Base-by-base conservation (phyloP, 2,113 vertebrate species). In the Mystacornis crossleyi region DNA sequence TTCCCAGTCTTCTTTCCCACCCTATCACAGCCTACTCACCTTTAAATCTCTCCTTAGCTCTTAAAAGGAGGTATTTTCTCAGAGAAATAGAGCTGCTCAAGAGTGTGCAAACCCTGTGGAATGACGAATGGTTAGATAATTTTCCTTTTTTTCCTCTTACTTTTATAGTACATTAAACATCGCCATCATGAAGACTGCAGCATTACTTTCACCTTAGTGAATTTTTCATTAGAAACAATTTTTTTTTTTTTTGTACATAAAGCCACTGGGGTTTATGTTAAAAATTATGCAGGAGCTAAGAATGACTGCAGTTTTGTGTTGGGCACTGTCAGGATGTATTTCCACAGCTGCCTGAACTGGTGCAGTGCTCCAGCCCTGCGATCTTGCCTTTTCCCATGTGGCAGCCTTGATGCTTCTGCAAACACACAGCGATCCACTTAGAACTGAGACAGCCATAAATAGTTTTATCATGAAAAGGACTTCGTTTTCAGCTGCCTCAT, bases 321-420 rank as follows among this genome's bases (percentile, higher is more conserved):
- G 20, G 62, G n/a, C 25, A 7, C 10, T 17, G 5, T 28, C 38
- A 9, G 62, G 62, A 67, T 45, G 57, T 6, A 23, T 31, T 18
- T 79, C 26, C 61, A 31, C 57, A 3, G 18, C 2, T 45, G n/a
- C 15, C 66, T 54, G 48, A 57, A 40, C 3, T 5, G 26, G 13
- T 33, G 55, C 71, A 24, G 14, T 0, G 0, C 51, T 47, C 33
- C 67, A 51, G 28, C 47, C 43, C n/a, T 7, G 26, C 1, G 5
- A 51, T 51, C 47, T 54, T 51, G 38, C 40, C 40, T 62, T 47
- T 48, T 64, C 58, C 78, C 60, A 3, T 3, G 21, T 24, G 69
- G 26, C 86, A 55, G 69, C 78, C 58, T 25, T 16, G 15, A 13
- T 10, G 29, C 53, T 69, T 24, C n/a, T 64, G 34, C 43, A 62